Conservation (phyloP, 2,113 vertebrate genomes). For the Lethenteron reissneri region DNA sequence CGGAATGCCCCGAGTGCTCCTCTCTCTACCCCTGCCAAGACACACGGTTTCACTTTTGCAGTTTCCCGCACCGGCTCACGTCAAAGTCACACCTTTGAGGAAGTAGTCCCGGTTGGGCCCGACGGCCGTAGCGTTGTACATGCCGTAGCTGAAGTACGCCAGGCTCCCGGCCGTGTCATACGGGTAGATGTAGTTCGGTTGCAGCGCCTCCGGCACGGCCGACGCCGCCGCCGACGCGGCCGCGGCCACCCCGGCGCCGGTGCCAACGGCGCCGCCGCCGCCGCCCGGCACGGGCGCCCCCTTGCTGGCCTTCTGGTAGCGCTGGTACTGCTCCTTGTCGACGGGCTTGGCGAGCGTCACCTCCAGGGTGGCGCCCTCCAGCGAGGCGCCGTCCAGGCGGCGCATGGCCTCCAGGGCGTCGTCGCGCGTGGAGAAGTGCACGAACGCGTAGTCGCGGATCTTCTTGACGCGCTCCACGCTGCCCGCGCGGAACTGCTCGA, state of each 20-base stretch:
- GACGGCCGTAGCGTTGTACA: constrained; percentile 60
- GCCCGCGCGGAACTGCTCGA: constrained; percentile 77
- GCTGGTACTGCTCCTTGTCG: constrained; percentile 92
- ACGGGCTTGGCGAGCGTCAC: constrained; percentile 92
- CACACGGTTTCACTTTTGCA: not conserved
- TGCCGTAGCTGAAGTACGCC: constrained; percentile 67
- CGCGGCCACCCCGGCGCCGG: too few species aligned
- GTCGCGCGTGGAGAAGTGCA: constrained; percentile 76
- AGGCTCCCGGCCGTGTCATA: constrained; percentile 69
- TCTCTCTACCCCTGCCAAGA: not conserved
- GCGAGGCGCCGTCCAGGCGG: constrained; percentile 66
- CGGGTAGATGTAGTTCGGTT: constrained; percentile 68
- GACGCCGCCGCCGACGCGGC: constrained; percentile 7
- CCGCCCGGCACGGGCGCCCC: constrained; percentile 18
- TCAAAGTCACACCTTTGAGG: constrained; percentile 48
- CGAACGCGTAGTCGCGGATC: constrained; percentile 88
- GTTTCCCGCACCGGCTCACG: not conserved
- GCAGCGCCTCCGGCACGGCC: constrained; percentile 26
- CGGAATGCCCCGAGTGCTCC: not conserved
- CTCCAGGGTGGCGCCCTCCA: constrained; percentile 84
- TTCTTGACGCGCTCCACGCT: constrained; percentile 93
- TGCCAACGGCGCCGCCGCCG: not conserved
- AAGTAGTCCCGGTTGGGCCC: constrained; percentile 98
- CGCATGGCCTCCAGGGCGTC: constrained; percentile 84
- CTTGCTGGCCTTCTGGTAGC: constrained; percentile 91